Evolutionary conservation across 2,888 invertebrate species (phyloP).

Genomic region (Drosophila nr. perissopoda): DNA sequence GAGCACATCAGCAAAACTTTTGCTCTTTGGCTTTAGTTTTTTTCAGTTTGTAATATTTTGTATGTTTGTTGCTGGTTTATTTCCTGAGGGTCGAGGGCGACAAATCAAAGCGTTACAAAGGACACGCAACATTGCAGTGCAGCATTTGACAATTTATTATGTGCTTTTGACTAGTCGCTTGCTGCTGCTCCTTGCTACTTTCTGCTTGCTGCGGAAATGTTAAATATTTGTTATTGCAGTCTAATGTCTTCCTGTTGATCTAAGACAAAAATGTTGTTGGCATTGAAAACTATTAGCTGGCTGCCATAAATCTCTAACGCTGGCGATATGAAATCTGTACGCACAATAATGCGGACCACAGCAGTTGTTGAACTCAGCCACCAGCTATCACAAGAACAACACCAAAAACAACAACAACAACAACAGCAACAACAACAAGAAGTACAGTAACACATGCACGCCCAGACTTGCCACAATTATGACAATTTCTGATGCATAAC

Average conservation of each 20-base stretch:
- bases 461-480: slow-evolving; percentile 79
- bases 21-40: slow-evolving; percentile 41
- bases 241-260: slow-evolving; percentile 73
- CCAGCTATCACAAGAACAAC: neutral
- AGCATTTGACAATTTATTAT: slow-evolving; percentile 75
- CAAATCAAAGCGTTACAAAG: slow-evolving; percentile 77
- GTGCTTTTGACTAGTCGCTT: slow-evolving; percentile 53
- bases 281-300: slow-evolving; percentile 73
- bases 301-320: slow-evolving; percentile 66
- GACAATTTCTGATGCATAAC: slow-evolving; percentile 81
- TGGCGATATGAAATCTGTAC: slow-evolving; percentile 31
- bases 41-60: slow-evolving; percentile 4
- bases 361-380: neutral
- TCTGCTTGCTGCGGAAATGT: slow-evolving; percentile 73
- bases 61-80: slow-evolving; percentile 23
- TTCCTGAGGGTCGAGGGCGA: slow-evolving; percentile 51
- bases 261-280: slow-evolving; percentile 66
- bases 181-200: slow-evolving; percentile 8
- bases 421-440: slow-evolving; percentile 46
- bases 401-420: neutral
- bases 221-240: slow-evolving; percentile 82
- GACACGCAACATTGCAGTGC: slow-evolving; percentile 59
- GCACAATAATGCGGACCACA: slow-evolving; percentile 1
- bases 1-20: slow-evolving; percentile 70
- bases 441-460: slow-evolving; percentile 49